A percentile compares a stretch with the other conserved stretches of the same genome.
phyloP scores from a whole-genome alignment of 2,888 invertebrate genomes.

The Chorisops tibialis region DNA sequence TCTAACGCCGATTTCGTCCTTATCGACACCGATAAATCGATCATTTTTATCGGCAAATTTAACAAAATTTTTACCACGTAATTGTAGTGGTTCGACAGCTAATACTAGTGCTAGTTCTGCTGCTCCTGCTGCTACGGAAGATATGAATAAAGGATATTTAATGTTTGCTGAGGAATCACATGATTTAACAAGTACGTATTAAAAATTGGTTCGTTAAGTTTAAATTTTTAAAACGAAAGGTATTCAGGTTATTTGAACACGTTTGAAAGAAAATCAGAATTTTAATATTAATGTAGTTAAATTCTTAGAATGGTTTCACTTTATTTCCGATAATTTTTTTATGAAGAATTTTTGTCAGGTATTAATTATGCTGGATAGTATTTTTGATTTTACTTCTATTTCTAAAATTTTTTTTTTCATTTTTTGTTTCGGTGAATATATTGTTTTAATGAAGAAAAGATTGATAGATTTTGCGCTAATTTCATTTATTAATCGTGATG shows the following conservation, averaged over 20 bases:
- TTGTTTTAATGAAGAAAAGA: too few species aligned
- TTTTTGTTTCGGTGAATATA: too few species aligned
- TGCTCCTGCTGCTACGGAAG: conserved; percentile 68
- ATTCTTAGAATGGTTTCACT: too few species aligned
- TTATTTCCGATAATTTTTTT: too few species aligned
- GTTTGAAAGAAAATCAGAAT: not conserved
- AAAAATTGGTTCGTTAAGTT: not conserved
- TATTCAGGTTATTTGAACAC: not conserved
- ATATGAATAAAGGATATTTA: conserved; percentile 91
- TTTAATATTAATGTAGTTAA: too few species aligned
- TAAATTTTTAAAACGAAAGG: too few species aligned
- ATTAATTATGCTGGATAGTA: too few species aligned
- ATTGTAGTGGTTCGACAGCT: not conserved
- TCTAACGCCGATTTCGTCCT: conserved; percentile 40
- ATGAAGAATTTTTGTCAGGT: too few species aligned
- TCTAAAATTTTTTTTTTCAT: too few species aligned
- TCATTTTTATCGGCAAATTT: conserved; percentile 14
- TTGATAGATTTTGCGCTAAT: too few species aligned
- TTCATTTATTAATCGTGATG: too few species aligned
- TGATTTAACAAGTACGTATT: conserved; percentile 77
- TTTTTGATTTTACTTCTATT: too few species aligned
- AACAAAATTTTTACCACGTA: not conserved
- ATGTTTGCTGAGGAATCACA: conserved; percentile 81
- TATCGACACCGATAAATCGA: conserved; percentile 20
- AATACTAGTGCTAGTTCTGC: conserved; percentile 2